A percentile compares a stretch with the other conserved stretches of the same genome.
These are phyloP conservation scores for Colius striatus DNA, from an alignment of 2,113 vertebrate genomes.

Conservation along the genomic window DNA sequence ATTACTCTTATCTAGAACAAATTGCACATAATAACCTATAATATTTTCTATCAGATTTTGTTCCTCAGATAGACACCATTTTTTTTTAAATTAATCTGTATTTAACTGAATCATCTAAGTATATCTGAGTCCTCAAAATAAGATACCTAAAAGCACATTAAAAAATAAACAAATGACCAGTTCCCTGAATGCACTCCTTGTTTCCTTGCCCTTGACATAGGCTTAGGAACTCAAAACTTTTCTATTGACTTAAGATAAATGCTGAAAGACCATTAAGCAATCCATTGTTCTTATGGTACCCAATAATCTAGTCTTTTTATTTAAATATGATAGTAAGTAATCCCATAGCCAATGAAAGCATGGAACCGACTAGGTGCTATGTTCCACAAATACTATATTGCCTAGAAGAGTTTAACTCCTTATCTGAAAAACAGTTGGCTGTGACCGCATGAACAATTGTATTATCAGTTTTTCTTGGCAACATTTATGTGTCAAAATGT, in stretches of 20 bases:
- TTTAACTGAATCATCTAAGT: conserved; percentile 29
- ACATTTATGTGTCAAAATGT: conserved; percentile 36
- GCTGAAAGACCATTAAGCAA: conserved; percentile 60
- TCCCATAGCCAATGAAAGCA: conserved; percentile 64
- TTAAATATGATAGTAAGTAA: conserved; percentile 68
- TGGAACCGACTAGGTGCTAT: conserved; percentile 16
- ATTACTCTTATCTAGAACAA: conserved; percentile 70
- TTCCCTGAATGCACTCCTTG: conserved; percentile 72
- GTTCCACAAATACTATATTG: conserved; percentile 61
- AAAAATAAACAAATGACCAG: conserved; percentile 21
- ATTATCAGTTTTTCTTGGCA: conserved; percentile 64
- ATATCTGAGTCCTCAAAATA: conserved; percentile 43
- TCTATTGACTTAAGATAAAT: conserved; percentile 82
- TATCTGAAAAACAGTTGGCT: conserved; percentile 51
- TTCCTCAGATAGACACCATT: conserved; percentile 7
- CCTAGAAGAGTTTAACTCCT: conserved; percentile 32
- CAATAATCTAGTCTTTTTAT: conserved; percentile 64
- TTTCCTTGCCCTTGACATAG: conserved; percentile 71
- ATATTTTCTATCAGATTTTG: conserved; percentile 52
- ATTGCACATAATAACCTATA: conserved; percentile 68
- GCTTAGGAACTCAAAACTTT: conserved; percentile 65
- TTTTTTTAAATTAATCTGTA: conserved; percentile 17
- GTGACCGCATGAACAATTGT: conserved; percentile 15
- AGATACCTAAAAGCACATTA: conserved; percentile 60
- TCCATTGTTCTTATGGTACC: conserved; percentile 66